These are phyloP conservation scores for Belgica antarctica DNA, from an alignment of 2,888 invertebrate genomes.

Conservation along the genomic window DNA sequence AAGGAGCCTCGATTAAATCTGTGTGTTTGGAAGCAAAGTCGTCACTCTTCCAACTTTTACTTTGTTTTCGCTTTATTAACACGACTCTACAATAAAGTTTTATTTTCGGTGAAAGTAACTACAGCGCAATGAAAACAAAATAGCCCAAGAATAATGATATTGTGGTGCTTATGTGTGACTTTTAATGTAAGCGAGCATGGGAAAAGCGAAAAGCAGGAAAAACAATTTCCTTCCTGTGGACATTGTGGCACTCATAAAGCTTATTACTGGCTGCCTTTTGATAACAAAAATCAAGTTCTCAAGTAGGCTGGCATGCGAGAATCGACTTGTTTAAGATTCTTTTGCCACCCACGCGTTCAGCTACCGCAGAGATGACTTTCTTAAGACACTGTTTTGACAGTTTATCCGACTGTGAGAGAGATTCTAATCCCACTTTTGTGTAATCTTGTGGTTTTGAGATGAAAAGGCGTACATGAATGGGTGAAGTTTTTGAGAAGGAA, in stretches of 20 bases:
- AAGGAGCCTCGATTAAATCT: conserved; percentile 13
- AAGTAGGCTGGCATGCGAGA: background rate
- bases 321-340: background rate
- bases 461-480: conserved; percentile 3
- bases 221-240: conserved; percentile 10
- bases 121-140: conserved; percentile 17
- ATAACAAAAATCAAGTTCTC: background rate
- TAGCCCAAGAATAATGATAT: background rate
- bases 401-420: background rate
- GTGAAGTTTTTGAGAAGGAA: background rate
- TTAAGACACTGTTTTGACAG: background rate
- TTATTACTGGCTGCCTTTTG: too few species aligned
- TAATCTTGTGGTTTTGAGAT: conserved; percentile 23
- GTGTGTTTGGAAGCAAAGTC: too few species aligned
- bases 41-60: too few species aligned
- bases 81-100: background rate
- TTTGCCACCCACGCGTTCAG: background rate
- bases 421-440: conserved; percentile 11
- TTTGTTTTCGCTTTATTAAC: conserved; percentile 17
- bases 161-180: background rate
- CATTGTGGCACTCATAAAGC: background rate
- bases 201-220: background rate
- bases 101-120: background rate
- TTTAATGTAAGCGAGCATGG: background rate
- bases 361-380: background rate